These are phyloP conservation scores for Tachysurus fulvidraco DNA, from an alignment of 2,113 vertebrate genomes.

Conservation along the genomic window DNA sequence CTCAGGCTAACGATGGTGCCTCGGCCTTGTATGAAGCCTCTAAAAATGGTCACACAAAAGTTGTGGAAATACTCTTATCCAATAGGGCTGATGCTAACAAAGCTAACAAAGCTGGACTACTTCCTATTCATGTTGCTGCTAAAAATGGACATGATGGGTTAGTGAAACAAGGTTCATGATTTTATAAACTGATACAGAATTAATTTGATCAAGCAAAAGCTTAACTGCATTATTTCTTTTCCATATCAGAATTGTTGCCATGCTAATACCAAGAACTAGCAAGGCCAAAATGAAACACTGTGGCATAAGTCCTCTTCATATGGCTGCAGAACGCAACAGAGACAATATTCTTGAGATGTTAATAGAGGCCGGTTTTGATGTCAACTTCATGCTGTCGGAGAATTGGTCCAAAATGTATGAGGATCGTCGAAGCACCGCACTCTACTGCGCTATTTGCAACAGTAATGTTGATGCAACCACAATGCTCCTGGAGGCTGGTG, in stretches of 20 bases:
- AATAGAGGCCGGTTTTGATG: conserved; percentile 82
- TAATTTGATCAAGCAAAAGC: neutral
- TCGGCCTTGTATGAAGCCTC: conserved; percentile 88
- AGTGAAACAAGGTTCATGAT: conserved; percentile 47
- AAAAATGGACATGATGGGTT: conserved; percentile 83
- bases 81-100: conserved; percentile 88
- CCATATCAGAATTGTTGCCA: conserved; percentile 80
- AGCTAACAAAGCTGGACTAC: conserved; percentile 80
- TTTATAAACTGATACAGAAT: neutral
- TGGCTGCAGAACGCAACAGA: conserved; percentile 85
- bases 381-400: conserved; percentile 80
- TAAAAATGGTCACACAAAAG: conserved; percentile 82
- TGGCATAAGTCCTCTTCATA: conserved; percentile 91
- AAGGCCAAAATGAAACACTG: conserved; percentile 77
- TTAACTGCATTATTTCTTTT: neutral
- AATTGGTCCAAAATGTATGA: conserved; percentile 84
- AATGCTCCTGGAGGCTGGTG: conserved; percentile 83
- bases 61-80: conserved; percentile 83
- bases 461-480: conserved; percentile 79
- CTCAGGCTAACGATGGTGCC: conserved; percentile 83
- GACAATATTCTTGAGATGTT: conserved; percentile 81
- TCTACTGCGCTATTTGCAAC: conserved; percentile 88
- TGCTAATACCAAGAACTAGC: conserved; percentile 85
- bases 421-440: conserved; percentile 83
- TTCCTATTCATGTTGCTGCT: conserved; percentile 88